These are phyloP conservation scores for Aporrectodea caliginosa DNA, from an alignment of 1,140 invertebrate genomes.

Conservation along the genomic window DNA sequence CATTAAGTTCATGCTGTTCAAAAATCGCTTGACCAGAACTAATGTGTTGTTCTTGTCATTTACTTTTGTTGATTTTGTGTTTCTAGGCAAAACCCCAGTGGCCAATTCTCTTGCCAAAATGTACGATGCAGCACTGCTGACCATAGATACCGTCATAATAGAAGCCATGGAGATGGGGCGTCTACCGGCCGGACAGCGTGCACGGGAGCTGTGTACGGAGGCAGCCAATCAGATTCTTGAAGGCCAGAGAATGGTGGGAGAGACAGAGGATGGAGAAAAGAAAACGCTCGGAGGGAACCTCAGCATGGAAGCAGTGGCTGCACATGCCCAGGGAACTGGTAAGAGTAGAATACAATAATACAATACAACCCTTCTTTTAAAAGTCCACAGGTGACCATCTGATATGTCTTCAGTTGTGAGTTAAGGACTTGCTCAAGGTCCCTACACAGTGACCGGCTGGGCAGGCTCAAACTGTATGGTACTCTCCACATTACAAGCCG, in stretches of 20 bases:
- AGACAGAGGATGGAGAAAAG: conserved; percentile 45
- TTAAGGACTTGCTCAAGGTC: too few relatives aligned
- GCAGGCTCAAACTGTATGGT: too few relatives aligned
- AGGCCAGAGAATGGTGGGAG: conserved; percentile 41
- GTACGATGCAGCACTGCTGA: conserved; percentile 53
- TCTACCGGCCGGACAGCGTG: conserved; percentile 46
- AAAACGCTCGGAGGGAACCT: conserved; percentile 42
- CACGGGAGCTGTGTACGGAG: conserved; percentile 51
- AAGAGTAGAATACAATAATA: too few relatives aligned
- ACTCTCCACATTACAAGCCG: too few relatives aligned
- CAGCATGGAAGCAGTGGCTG: conserved; percentile 52
- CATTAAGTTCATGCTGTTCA: too few relatives aligned
- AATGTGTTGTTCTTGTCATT: too few relatives aligned
- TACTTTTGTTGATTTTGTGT: too few relatives aligned
- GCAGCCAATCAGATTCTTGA: conserved; percentile 46
- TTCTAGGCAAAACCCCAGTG: conserved; percentile 47
- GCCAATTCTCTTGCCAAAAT: conserved; percentile 49
- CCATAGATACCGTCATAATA: conserved; percentile 50
- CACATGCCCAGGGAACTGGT: conserved; percentile 48
- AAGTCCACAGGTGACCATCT: too few relatives aligned
- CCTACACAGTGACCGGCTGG: too few relatives aligned
- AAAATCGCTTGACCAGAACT: too few relatives aligned
- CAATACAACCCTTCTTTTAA: too few relatives aligned
- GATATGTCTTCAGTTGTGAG: too few relatives aligned
- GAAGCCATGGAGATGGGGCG: conserved; percentile 54